A percentile compares a stretch with the other conserved stretches of the same genome.
phyloP scores from a whole-genome alignment of 2,888 invertebrate genomes.

The Drosophila pseudotalamancana region DNA sequence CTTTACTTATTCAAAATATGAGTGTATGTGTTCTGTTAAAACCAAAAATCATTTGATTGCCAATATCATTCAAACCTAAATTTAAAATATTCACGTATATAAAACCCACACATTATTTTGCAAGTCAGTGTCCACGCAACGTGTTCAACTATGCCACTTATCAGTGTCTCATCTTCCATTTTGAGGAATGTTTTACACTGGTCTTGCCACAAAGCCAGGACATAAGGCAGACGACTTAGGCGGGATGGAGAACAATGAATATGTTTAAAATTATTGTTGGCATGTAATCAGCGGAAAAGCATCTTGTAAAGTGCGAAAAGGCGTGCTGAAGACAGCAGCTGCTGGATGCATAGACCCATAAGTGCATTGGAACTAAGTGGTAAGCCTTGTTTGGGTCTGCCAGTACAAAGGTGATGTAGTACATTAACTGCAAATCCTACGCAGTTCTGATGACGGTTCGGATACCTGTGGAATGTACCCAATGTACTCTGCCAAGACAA shows the following conservation, averaged over 20 bases:
- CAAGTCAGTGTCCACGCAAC: constrained; percentile 25
- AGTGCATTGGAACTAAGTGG: constrained; percentile 20
- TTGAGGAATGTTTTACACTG: constrained; percentile 41
- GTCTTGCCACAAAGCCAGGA: constrained; percentile 36
- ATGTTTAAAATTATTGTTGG: constrained; percentile 58
- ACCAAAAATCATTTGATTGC: constrained; percentile 3
- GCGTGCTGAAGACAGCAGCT: constrained; percentile 19
- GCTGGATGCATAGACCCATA: constrained; percentile 10
- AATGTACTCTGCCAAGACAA: constrained; percentile 28
- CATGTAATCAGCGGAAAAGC: constrained; percentile 58
- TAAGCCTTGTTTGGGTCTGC: constrained; percentile 23
- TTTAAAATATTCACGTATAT: background rate
- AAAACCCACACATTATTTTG: background rate
- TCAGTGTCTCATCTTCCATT: constrained; percentile 53
- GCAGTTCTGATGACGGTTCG: constrained; percentile 29
- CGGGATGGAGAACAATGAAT: constrained; percentile 38
- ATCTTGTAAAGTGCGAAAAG: constrained; percentile 61
- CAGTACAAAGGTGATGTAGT: constrained; percentile 28
- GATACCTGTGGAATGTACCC: constrained; percentile 22
- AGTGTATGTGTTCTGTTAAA: background rate
- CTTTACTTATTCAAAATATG: background rate
- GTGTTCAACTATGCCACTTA: constrained; percentile 30
- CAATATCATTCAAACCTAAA: background rate
- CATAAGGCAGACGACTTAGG: constrained; percentile 22
- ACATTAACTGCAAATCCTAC: constrained; percentile 61